Base-by-base conservation (phyloP, 2,113 vertebrate genomes). In the Coptodon rendalli region DNA sequence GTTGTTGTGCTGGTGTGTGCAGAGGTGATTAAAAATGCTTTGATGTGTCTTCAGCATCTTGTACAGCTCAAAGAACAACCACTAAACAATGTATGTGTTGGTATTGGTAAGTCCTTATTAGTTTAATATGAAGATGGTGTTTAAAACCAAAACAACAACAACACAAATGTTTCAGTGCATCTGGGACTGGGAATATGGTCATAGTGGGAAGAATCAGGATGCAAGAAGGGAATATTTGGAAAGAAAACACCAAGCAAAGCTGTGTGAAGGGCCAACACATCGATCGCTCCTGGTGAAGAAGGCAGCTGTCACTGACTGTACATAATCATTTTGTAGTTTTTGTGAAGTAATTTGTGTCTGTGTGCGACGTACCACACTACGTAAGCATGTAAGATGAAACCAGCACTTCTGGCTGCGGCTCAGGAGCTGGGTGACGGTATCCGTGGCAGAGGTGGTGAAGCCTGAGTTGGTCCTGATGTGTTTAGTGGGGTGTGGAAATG, bases 61-160 rank as follows among this genome's bases (percentile, higher is more conserved):
- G 52, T n/a, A 2, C n/a, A 5, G 27, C 14, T 61, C 14, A 61
- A 0, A 31, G 57, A 53, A 24, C 6, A 14, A n/a, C 27, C 45
- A 16, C 27, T 29, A 22, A 7, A n/a, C 4, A 17, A 0, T 0
- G 1, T 12, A 3, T n/a, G 61, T 66, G 31, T 19, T 36, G 17
- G 31, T 36, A 4, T 11, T 7, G 4, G 10, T 11, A 36, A n/a
- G 17, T 66, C 61, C 31, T 66, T 1, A n/a, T 12, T n/a, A 12
- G 31, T 36, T 7, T 56, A 2, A 13, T 10, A 19, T 14, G 27
- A 54, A 53, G 56, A 16, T 59, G 14, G 27, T 61, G 57, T 17
- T 31, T 59, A 9, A 59, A 17, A 59, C 56, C 56, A 34, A 61
- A 61, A 61, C 29, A 8, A 52, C 53, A 22, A 61, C 9, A 61